Conservation (phyloP, 2,888 invertebrate species). For the Bugulina stolonifera region DNA sequence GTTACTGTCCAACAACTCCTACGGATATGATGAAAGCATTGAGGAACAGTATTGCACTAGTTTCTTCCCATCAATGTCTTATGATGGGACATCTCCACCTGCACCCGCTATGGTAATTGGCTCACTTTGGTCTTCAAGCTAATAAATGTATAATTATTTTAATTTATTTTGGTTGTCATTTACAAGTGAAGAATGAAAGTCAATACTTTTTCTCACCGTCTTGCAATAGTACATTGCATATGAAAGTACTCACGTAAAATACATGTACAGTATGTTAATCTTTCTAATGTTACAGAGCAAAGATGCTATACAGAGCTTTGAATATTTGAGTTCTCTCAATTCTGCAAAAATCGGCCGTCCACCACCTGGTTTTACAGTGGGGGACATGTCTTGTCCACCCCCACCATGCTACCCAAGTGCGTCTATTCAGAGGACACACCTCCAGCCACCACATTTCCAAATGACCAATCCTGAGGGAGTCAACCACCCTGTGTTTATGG, state of each 20-base stretch:
- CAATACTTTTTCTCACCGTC: too few relatives aligned
- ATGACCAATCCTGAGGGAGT: background rate
- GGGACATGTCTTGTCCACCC: background rate
- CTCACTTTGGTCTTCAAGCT: too few relatives aligned
- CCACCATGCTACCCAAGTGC: background rate
- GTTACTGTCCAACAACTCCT: background rate
- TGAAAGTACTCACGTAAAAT: too few relatives aligned
- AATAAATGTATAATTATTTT: too few relatives aligned
- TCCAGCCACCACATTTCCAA: background rate
- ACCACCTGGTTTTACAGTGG: background rate
- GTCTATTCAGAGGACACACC: background rate
- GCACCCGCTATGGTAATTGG: too few relatives aligned
- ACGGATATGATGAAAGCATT: background rate
- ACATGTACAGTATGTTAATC: too few relatives aligned
- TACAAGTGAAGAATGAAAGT: too few relatives aligned
- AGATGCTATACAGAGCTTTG: background rate
- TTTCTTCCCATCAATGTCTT: background rate
- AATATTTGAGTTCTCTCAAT: background rate
- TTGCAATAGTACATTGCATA: too few relatives aligned
- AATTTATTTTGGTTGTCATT: too few relatives aligned
- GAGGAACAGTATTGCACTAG: background rate
- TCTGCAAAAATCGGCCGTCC: background rate
- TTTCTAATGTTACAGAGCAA: too few relatives aligned
- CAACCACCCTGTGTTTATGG: background rate
- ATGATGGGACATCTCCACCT: too few relatives aligned